These are phyloP conservation scores for Catostylus mosaicus DNA, from an alignment of 30 jellyfish, hydroid and myxozoan species.

Conservation along the genomic window DNA sequence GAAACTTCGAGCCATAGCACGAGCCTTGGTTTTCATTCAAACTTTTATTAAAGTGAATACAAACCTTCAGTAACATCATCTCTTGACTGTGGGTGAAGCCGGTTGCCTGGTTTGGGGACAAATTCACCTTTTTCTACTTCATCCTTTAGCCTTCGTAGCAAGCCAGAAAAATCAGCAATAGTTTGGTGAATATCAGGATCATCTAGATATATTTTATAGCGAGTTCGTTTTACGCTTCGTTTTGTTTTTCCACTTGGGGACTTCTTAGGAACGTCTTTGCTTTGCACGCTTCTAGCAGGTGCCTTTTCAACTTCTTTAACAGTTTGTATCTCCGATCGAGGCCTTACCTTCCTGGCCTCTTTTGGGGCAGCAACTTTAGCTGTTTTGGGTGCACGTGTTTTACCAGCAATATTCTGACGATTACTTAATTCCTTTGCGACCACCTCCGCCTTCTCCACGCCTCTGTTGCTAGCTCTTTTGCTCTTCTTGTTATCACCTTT, in stretches of 20 bases:
- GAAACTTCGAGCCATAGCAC: too few species aligned
- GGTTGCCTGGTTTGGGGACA: constrained; percentile 35
- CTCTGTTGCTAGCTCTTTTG: not conserved
- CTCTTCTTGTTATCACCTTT: not conserved
- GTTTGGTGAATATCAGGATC: constrained; percentile 94
- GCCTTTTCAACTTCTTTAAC: not conserved
- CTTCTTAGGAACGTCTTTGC: not conserved
- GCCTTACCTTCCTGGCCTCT: not conserved
- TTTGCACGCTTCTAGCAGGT: not conserved
- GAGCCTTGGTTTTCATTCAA: not conserved
- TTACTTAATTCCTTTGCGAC: not conserved
- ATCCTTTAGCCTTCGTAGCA: constrained; percentile 49
- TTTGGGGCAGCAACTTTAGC: not conserved
- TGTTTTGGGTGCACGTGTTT: not conserved
- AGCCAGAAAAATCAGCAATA: constrained; percentile 70
- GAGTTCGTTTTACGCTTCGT: constrained; percentile 49
- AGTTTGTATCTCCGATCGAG: not conserved
- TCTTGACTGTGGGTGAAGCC: constrained; percentile 54
- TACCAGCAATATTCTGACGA: not conserved
- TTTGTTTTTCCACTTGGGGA: constrained; percentile 1
- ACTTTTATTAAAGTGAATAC: not conserved
- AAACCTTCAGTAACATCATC: constrained; percentile 62
- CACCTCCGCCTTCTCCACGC: not conserved
- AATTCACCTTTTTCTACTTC: constrained; percentile 65
- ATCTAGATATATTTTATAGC: constrained; percentile 83